Base-by-base conservation (phyloP, 1,140 invertebrate genomes). In the Pectinophora gossypiella region DNA sequence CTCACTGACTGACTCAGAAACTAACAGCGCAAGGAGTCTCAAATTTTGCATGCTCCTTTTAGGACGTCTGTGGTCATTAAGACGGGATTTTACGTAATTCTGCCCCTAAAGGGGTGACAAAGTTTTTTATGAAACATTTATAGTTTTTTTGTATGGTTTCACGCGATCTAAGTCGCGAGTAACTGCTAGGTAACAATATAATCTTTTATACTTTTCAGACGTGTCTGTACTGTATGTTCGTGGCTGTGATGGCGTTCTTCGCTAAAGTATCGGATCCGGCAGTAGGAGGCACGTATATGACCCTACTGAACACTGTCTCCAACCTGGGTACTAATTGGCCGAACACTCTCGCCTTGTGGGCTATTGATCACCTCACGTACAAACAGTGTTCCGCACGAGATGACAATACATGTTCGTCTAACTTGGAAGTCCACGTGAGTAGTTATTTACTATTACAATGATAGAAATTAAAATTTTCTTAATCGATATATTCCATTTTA, bases 221-320 rank as follows among this genome's bases (percentile, higher is more conserved):
- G 13, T 93, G 91, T 61, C 79, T 92, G 0, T 92, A 92, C 68
- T 90, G 90, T 56, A 92, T 92, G 91, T 93, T 92, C 61, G 91
- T 92, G n/a, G 89, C 91, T 1, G 89, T 91, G 18, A 92, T 93
- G 91, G 91, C 91, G n/a, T 93, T 91, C 66, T 90, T 91, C 59
- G 89, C 81, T 3, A 91, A 92, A 74, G 92, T 99, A 18, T 97
- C 96, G 64, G 98, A 99, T 85, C 96, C 97, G 0, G 87, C 91
- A 1, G 96, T 99, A 5, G 99, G 99, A 15, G 99, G 98, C 18
- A 99, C 98, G 0, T 99, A 99, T 79, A 99, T 99, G 99, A 99
- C 99, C 0, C 89, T 99, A 38, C 90, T 99, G 1, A 99, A 99
- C 76, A 99, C 99, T 0, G 86, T 99, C 6, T 93, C 93, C 21